Evolutionary conservation across 2,113 vertebrate genomes (phyloP).

Genomic region (Chaetura pelagica): DNA sequence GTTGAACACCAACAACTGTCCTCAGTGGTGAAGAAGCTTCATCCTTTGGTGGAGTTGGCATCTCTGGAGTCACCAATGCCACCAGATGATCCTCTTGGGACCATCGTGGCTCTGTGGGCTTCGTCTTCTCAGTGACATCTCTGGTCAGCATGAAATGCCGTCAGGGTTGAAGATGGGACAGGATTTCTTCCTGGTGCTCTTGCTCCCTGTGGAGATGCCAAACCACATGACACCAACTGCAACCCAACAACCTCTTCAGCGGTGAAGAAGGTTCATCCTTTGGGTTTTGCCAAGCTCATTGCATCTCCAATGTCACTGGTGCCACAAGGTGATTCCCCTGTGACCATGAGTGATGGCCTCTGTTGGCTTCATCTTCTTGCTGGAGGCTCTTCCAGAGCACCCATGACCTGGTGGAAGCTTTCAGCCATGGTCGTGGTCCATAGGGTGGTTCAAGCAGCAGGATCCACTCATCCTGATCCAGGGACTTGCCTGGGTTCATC

Average conservation of each 20-base stretch:
- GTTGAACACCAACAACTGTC: too few relatives aligned
- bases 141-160: rapidly evolving
- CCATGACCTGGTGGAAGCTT: rapidly evolving
- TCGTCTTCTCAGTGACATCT: too few relatives aligned
- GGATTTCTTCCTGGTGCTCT: not conserved
- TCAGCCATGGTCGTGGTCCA: rapidly evolving
- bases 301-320: not conserved
- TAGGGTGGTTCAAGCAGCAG: rapidly evolving
- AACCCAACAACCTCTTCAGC: not conserved
- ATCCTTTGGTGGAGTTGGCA: too few relatives aligned
- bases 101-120: too few relatives aligned
- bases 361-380: not conserved
- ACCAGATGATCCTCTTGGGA: too few relatives aligned
- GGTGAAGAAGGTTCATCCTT: not conserved
- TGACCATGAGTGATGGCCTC: not conserved
- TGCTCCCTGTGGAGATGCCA: too few relatives aligned
- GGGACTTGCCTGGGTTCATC: rapidly evolving
- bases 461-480: not conserved
- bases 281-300: not conserved
- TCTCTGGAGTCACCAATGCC: too few relatives aligned
- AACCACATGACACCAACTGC: not conserved
- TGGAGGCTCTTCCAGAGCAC: not conserved
- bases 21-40: too few relatives aligned
- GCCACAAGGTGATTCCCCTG: not conserved
- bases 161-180: rapidly evolving